Conservation (phyloP, 2,113 vertebrate species). For the Tympanuchus pallidicinctus region DNA sequence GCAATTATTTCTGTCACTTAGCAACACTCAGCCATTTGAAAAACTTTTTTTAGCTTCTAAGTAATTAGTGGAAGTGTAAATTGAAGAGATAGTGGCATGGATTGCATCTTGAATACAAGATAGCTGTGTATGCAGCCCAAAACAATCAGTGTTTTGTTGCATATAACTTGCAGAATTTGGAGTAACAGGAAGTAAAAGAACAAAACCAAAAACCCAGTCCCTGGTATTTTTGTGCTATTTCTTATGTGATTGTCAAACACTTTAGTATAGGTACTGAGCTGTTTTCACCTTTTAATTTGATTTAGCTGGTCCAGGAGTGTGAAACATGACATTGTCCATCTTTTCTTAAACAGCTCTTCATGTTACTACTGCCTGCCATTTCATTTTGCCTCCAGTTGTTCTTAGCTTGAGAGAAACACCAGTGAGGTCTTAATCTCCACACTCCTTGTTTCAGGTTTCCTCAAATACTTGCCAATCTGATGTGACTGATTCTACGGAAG, state of each 20-base stretch:
- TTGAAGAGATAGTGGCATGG: not conserved
- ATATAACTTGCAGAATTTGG: not conserved
- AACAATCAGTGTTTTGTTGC: not conserved
- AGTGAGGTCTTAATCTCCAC: not conserved
- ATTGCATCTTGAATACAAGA: not conserved
- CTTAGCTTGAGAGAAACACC: not conserved
- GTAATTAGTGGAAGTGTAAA: not conserved
- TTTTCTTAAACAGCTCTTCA: not conserved
- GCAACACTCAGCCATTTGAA: not conserved
- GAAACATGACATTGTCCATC: not conserved
- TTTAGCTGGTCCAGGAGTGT: not conserved
- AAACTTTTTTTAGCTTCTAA: not conserved
- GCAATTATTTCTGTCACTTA: not conserved
- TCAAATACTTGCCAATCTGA: slow-evolving; percentile 82
- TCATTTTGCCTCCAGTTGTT: not conserved
- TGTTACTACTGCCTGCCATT: not conserved
- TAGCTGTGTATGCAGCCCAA: not conserved
- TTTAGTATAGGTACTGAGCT: not conserved
- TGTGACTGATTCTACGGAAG: slow-evolving; percentile 80
- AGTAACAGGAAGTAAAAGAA: not conserved
- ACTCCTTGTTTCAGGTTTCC: slow-evolving; percentile 77
- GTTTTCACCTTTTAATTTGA: not conserved
- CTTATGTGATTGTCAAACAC: not conserved
- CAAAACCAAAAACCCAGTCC: not conserved
- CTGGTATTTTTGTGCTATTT: not conserved